phyloP scores from a whole-genome alignment of 2,113 vertebrate species.

The Xenopus laevis region DNA sequence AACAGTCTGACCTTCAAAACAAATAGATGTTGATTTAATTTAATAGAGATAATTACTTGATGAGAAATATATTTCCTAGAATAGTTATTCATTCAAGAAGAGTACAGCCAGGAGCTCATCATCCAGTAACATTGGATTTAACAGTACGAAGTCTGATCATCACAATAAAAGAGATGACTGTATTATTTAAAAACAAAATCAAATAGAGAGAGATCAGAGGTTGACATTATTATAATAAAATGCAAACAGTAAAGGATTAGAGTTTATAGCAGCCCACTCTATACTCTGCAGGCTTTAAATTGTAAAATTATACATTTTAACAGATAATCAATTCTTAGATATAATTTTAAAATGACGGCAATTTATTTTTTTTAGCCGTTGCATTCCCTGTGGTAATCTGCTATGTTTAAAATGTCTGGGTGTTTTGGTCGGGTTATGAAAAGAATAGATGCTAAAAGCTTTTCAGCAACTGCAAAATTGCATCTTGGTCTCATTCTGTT shows the following conservation, averaged over 20 bases:
- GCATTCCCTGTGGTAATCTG: too few relatives aligned
- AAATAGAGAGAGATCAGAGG: not conserved
- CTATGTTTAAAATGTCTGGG: too few relatives aligned
- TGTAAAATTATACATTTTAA: not conserved
- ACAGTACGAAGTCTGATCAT: too few relatives aligned
- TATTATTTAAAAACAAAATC: not conserved
- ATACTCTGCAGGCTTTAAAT: not conserved
- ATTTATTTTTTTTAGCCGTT: too few relatives aligned
- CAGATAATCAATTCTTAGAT: not conserved
- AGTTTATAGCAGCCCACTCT: not conserved
- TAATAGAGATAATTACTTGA: not conserved
- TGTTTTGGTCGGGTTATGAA: too few relatives aligned
- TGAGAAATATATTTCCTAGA: not conserved
- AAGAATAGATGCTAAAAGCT: too few relatives aligned
- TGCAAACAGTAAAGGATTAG: not conserved
- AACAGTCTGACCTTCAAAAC: not conserved
- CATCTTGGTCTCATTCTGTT: too few relatives aligned
- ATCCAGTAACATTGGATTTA: too few relatives aligned
- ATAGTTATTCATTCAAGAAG: not conserved
- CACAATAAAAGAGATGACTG: not conserved
- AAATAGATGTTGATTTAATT: slow-evolving; percentile 1
- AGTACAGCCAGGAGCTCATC: not conserved
- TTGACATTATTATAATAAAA: slow-evolving; percentile 1
- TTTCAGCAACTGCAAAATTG: too few relatives aligned
- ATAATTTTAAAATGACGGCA: not conserved